Base-by-base conservation (phyloP, 2,797 vertebrate genomes). In the Delichon dasypus region DNA sequence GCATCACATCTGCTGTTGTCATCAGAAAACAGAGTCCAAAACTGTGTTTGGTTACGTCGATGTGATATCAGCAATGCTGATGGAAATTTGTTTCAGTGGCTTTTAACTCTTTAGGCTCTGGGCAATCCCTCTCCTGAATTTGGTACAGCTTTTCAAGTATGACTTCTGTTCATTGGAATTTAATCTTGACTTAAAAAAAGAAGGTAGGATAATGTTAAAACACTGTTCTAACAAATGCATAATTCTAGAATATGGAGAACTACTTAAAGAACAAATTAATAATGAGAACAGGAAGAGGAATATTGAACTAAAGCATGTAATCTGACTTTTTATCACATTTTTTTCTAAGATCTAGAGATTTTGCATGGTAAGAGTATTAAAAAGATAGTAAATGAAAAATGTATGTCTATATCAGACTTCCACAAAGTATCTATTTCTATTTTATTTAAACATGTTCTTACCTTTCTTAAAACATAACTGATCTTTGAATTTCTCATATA, bases 401-500 rank as follows among this genome's bases (percentile, higher is more conserved):
- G 7, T 11, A 4, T 20, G 8, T 55, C 20, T 72, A 18, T 23
- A 44, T 8, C 32, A 78, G 72, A 42, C 7, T 92, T 74, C 45
- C 38, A 62, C 18, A 58, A 72, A 60, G 9, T 75, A 73, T 64
- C 67, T 88, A 62, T 90, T 94, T 91, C 48, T 77, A 36, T 61
- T 95, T 93, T 85, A 34, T 89, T 89, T 90, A 72, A 53, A 67
- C 8, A 17, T 9, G 3, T 47, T 90, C 23, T 89, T 55, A 30
- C 18, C 20, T 73, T 83, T 81, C 71, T 85, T 79, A 95, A 66
- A 86, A 94, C 72, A 85, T 64, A 75, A 44, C 13, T 2, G 10
- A 88, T 84, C 89, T 95, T 91, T 90, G 44, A 26, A 73, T 76
- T 94, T 96, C 44, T 84, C 44, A 76, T 90, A 78, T 3, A 12